These are phyloP conservation scores for Seira sanloemensis DNA, from an alignment of 2,888 invertebrate species.

Conservation along the genomic window DNA sequence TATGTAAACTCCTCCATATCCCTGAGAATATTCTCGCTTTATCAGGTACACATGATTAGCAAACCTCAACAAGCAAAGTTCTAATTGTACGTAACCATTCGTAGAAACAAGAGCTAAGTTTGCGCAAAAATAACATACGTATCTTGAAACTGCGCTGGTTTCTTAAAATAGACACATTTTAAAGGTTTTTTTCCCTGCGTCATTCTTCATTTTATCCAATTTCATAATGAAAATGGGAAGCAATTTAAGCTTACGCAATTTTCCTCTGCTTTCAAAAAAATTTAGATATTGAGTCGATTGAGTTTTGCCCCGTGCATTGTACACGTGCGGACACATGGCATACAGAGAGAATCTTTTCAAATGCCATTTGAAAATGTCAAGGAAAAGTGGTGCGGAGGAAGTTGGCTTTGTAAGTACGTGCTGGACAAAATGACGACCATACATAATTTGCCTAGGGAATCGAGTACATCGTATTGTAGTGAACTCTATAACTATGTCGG, in stretches of 20 bases:
- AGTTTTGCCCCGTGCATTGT: not conserved
- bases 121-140: not conserved
- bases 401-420: not conserved
- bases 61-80: slow-evolving; percentile 11
- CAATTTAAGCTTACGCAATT: not conserved
- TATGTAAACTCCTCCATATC: not conserved
- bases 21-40: slow-evolving; percentile 1
- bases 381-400: not conserved
- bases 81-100: not conserved
- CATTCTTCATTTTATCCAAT: not conserved
- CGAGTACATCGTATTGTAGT: too few relatives aligned
- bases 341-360: too few relatives aligned
- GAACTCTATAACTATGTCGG: too few relatives aligned
- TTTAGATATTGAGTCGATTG: not conserved
- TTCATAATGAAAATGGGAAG: slow-evolving; percentile 6
- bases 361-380: too few relatives aligned
- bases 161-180: slow-evolving; percentile 7
- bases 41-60: slow-evolving; percentile 9
- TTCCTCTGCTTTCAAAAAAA: not conserved
- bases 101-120: not conserved
- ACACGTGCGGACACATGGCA: not conserved
- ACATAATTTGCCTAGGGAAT: too few relatives aligned
- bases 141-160: not conserved
- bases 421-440: not conserved
- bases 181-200: too few relatives aligned